Percentiles rank a stretch among this genome's conserved stretches.
phyloP scores from a whole-genome alignment of 2,113 vertebrate genomes.

The Zeus faber region DNA sequence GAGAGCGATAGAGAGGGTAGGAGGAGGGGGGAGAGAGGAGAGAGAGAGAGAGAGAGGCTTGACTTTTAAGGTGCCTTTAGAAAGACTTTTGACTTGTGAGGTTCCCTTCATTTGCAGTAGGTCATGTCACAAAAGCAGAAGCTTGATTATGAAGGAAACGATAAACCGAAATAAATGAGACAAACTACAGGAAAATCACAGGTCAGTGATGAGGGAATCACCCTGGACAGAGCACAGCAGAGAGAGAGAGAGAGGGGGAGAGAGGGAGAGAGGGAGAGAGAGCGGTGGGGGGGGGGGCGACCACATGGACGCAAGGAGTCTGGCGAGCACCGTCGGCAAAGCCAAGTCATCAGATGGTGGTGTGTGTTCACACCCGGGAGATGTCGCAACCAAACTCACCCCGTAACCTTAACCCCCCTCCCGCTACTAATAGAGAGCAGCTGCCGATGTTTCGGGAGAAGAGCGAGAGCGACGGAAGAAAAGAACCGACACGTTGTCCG shows the following conservation, averaged over 20 bases:
- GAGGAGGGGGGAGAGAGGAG: conserved; percentile 22
- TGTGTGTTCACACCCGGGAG: conserved; percentile 65
- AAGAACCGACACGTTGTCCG: too few relatives aligned
- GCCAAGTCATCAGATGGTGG: conserved; percentile 70
- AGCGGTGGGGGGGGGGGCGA: neutral
- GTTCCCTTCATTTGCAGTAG: too few relatives aligned
- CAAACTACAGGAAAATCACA: too few relatives aligned
- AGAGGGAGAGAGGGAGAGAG: neutral
- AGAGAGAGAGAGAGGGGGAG: neutral
- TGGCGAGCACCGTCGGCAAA: conserved; percentile 60
- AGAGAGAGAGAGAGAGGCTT: conserved; percentile 6
- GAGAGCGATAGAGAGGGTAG: conserved; percentile 7
- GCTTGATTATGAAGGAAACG: too few relatives aligned
- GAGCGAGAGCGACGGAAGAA: conserved; percentile 41
- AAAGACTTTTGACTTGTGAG: too few relatives aligned
- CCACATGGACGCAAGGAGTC: conserved; percentile 64
- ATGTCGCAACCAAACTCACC: conserved; percentile 65
- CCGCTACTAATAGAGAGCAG: conserved; percentile 68
- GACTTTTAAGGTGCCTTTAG: too few relatives aligned
- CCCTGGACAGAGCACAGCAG: too few relatives aligned
- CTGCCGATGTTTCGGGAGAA: conserved; percentile 63
- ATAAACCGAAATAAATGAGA: too few relatives aligned
- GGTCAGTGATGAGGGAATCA: too few relatives aligned
- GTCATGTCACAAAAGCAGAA: too few relatives aligned
- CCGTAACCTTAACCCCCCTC: conserved; percentile 58